Percentiles rank a stretch among this genome's conserved stretches.
These are phyloP conservation scores for Argyrosomus japonicus DNA, from an alignment of 2,113 vertebrate species.

Conservation along the genomic window DNA sequence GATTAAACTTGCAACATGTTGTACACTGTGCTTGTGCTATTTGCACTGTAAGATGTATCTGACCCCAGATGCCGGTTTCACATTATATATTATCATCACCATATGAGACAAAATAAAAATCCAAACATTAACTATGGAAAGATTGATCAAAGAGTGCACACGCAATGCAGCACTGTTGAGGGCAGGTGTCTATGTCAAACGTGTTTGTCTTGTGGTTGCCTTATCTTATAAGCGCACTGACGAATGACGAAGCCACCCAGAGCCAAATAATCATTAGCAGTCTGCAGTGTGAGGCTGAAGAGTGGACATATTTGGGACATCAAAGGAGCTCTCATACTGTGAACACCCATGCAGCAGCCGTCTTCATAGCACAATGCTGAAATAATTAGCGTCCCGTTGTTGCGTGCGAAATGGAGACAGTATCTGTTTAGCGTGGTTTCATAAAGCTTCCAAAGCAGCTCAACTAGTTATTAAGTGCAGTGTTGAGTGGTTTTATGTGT, in stretches of 20 bases:
- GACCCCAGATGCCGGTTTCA: background rate
- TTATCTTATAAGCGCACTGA: constrained; percentile 54
- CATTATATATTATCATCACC: background rate
- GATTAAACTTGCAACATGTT: constrained; percentile 22
- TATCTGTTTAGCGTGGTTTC: constrained; percentile 65
- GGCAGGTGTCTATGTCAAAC: constrained; percentile 48
- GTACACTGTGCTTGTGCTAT: background rate
- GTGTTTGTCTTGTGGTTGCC: constrained; percentile 63
- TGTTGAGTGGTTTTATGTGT: constrained; percentile 66
- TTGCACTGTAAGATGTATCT: background rate
- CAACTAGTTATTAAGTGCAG: constrained; percentile 69
- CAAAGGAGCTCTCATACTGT: constrained; percentile 71
- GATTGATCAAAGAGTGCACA: constrained; percentile 20
- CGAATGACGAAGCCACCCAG: constrained; percentile 64
- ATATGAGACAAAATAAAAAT: background rate
- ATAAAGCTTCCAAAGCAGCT: constrained; percentile 61
- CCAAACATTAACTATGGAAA: constrained; percentile 22
- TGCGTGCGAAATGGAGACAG: constrained; percentile 75
- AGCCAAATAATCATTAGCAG: constrained; percentile 80
- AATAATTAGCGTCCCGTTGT: constrained; percentile 78
- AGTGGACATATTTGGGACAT: constrained; percentile 78
- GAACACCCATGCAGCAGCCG: constrained; percentile 70
- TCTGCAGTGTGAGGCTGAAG: constrained; percentile 67
- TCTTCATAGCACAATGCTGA: constrained; percentile 70
- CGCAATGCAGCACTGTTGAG: background rate